Evolutionary conservation across 2,888 invertebrate genomes (phyloP), one percentile per base, ranked within the genome.

Genomic region (Leptopterna dolabrata): DNA sequence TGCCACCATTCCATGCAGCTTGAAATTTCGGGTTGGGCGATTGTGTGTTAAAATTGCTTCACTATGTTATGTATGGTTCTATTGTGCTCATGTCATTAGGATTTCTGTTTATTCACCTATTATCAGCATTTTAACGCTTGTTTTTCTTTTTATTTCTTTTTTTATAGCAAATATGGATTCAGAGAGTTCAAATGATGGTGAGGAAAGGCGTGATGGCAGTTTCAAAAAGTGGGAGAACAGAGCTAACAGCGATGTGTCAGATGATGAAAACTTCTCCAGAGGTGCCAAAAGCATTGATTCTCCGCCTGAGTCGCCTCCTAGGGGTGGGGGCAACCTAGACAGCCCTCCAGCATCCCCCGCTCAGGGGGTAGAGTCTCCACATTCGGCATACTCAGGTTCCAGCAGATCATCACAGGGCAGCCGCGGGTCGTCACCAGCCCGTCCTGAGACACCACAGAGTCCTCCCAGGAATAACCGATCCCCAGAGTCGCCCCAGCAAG

Each of bases 351-450:
- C 89, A 16, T 90, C 90, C 7, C 90, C 89, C 19, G 88, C 89
- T 73, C 89, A 89, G 85, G 88, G 63, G 88, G 89, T 36, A 89
- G 89, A 81, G 55, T 89, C 89, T 19, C 89, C 89, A 36, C 89
- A 90, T 36, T 91, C 91, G 24, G 90, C 90, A 80, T 90, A 90
- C 84, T 90, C 90, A 71, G 89, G 92, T 90, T 87, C 87, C 4
- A 63, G 88, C 29, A 70, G 87, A 36, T 80, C 86, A 11, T 78
- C 85, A 14, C 45, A 36, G 90, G 86, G 85, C 13, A 81, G 83
- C 71, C 91, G 90, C 91, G 92, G 90, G 91, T 92, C 91, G 92
- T 93, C 89, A 92, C 93, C 90, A 92, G 93, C 88, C 93, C 88
- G 88, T 27, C 88, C 89, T 63, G 85, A 85, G 41, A 81, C 70